Evolutionary conservation across 2,888 invertebrate genomes (phyloP), one percentile per base, ranked within the genome.

Genomic region (Chloroclystis v-ata): DNA sequence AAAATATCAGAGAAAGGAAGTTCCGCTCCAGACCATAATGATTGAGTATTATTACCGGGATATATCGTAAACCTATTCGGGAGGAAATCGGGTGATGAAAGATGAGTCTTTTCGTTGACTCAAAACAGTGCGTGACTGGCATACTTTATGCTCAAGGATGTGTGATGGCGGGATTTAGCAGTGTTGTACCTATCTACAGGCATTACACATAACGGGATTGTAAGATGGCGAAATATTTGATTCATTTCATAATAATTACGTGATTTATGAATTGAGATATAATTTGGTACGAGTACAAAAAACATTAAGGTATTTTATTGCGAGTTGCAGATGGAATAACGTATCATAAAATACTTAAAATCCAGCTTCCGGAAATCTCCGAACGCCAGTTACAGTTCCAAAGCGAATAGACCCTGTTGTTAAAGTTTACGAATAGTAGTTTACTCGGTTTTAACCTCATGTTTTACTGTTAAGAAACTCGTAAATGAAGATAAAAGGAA

Each of bases 41-140:
- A 75, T 73, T 63, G 71, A 75, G 72, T 69, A 67, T 72, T 72
- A 72, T 70, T 68, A 63, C 52, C 59, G 59, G 62, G 62, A 64
- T 64, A 68, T 65, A 67, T 63, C 67, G 69, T 72, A 67, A 72
- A 75, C 65, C 64, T 68, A 73, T 77, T 74, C 67, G 58, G 60
- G 57, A 68, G 67, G 63, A 76, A 75, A 77, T 75, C 67, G 69
- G 59, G 60, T 61, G 67, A 73, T 72, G 73, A 75, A 73, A 75
- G 71, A 78, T 72, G 72, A 66, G 69, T 65, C 63, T 61, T 71
- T 77, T 72, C 74, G 56, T 60, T 57, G 67, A 68, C 65, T 75
- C 67, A 69, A 71, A 74, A 73, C 64, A 65, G 70, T 55, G 69
- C 81, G 78, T 79, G 82, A 74, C 69, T 51, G 56, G 78, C 72